phyloP scores from a whole-genome alignment of 2,113 vertebrate species.

The Corythaixoides concolor region DNA sequence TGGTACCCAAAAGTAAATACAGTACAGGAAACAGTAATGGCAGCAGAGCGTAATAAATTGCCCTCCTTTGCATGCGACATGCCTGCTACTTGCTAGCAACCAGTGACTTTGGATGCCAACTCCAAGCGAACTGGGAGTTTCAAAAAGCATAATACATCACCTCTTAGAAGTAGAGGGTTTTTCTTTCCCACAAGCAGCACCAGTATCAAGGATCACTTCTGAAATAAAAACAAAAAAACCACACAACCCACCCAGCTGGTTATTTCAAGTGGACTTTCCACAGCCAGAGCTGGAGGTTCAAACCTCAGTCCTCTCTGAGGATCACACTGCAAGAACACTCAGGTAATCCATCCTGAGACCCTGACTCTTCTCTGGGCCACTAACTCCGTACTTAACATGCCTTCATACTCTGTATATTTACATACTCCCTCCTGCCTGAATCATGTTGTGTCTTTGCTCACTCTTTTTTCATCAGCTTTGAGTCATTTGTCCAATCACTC shows the following conservation, averaged over 20 bases:
- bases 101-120: neutral
- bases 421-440: neutral
- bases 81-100: neutral
- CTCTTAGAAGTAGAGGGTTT: neutral
- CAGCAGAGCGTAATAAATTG: neutral
- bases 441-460: neutral
- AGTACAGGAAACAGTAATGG: neutral
- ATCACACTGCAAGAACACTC: accelerated
- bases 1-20: neutral
- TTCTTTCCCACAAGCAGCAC: neutral
- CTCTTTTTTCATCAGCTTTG: neutral
- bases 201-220: neutral
- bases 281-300: neutral
- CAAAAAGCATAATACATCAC: neutral
- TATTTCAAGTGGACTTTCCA: neutral
- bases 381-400: neutral
- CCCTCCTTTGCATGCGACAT: neutral
- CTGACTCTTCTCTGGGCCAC: neutral
- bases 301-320: neutral
- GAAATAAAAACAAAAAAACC: neutral
- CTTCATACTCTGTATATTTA: neutral
- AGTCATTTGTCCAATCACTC: neutral
- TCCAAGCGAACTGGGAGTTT: neutral
- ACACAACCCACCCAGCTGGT: neutral
- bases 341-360: neutral